phyloP scores from a whole-genome alignment of 2,797 vertebrate genomes.

The Microhierax caerulescens region DNA sequence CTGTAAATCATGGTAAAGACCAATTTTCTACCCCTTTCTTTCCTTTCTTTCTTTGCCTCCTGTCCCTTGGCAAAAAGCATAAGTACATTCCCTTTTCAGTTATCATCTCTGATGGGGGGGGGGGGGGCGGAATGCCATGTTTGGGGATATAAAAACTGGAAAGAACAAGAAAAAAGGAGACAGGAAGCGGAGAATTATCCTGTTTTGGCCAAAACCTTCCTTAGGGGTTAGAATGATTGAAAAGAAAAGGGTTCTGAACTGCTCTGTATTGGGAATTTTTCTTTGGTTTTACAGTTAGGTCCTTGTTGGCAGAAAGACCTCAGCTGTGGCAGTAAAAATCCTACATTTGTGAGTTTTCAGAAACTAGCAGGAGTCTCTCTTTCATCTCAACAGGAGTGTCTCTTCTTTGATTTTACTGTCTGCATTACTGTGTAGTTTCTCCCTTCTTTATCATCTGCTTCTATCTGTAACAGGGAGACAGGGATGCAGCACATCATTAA shows the following conservation, averaged over 20 bases:
- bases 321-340: not conserved
- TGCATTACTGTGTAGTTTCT: not conserved
- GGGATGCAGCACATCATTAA: not conserved
- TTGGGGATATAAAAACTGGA: not conserved
- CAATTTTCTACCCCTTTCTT: not conserved
- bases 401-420: slow-evolving; percentile 43
- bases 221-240: not conserved
- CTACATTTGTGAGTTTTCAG: not conserved
- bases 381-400: slow-evolving; percentile 15
- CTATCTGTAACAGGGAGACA: not conserved
- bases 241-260: not conserved
- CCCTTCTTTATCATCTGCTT: not conserved
- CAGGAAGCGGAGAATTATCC: not conserved
- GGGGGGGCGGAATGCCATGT: not conserved
- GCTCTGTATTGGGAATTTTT: not conserved
- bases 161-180: not conserved
- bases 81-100: not conserved
- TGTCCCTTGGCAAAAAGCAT: not conserved
- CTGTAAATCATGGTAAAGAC: not conserved
- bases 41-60: not conserved
- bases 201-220: not conserved
- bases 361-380: not conserved
- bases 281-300: not conserved
- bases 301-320: not conserved
- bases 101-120: not conserved